phyloP scores from a whole-genome alignment of 2,113 vertebrate genomes.

The Promerops cafer region DNA sequence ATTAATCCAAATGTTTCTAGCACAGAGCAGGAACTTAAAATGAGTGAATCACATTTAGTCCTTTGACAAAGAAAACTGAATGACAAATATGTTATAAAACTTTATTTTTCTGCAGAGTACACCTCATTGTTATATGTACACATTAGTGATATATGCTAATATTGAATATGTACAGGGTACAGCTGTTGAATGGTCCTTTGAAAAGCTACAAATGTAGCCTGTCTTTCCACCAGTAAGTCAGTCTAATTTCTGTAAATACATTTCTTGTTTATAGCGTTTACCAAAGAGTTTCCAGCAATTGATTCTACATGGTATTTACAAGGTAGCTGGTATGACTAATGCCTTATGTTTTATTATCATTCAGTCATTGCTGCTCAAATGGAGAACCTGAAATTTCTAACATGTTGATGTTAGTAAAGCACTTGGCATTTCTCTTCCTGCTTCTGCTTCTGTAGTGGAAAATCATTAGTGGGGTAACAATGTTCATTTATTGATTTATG shows the following conservation, averaged over 20 bases:
- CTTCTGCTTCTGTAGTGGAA: not conserved
- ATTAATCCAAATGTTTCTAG: not conserved
- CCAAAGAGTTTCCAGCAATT: not conserved
- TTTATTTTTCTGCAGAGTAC: not conserved
- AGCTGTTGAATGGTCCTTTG: not conserved
- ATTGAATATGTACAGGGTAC: not conserved
- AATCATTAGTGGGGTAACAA: not conserved
- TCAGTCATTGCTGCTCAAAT: not conserved
- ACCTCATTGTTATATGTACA: not conserved
- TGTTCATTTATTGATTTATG: not conserved
- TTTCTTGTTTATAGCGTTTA: not conserved
- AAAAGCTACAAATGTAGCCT: not conserved
- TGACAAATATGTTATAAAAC: not conserved
- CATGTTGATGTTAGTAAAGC: not conserved
- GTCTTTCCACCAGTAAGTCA: not conserved
- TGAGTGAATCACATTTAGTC: not conserved
- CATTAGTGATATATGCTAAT: not conserved
- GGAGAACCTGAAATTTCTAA: not conserved
- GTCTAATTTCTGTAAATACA: not conserved
- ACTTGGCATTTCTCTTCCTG: not conserved
- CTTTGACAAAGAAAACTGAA: not conserved
- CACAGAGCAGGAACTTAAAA: not conserved
- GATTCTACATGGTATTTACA: not conserved
- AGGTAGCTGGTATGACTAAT: not conserved
- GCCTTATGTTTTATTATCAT: not conserved